Conservation (phyloP, 2,797 vertebrate species). For the Setipinna tenuifilis region DNA sequence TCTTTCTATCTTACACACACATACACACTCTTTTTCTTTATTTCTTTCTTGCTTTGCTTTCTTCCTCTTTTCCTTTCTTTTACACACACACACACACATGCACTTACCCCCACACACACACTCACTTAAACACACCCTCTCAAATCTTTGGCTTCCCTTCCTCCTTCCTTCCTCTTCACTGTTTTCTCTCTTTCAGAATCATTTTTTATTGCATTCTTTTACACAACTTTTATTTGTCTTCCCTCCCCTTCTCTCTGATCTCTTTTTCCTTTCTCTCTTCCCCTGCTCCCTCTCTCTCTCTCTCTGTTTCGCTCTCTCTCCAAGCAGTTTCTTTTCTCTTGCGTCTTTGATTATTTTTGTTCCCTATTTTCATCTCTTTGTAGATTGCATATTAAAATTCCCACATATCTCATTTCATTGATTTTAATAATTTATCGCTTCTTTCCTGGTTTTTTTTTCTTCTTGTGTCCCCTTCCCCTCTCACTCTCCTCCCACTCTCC, state of each 20-base stretch:
- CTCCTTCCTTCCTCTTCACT: neutral
- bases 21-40: too few relatives aligned
- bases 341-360: slow-evolving; percentile 16
- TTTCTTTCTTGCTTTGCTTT: too few relatives aligned
- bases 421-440: neutral
- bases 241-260: slow-evolving; percentile 13
- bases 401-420: slow-evolving; percentile 6
- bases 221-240: slow-evolving; percentile 20
- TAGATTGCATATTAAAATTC: neutral
- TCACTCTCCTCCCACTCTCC: neutral
- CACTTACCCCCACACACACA: neutral
- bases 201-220: slow-evolving; percentile 23
- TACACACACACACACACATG: neutral
- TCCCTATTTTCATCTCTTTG: neutral
- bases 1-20: too few relatives aligned
- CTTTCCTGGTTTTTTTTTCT: neutral
- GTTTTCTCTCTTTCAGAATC: slow-evolving; percentile 12
- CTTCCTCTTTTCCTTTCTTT: too few relatives aligned
- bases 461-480: neutral
- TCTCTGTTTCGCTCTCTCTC: slow-evolving; percentile 7
- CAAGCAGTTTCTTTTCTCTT: neutral
- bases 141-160: neutral
- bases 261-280: slow-evolving; percentile 10
- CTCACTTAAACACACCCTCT: neutral
- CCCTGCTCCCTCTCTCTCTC: neutral